These are phyloP conservation scores for Sinhomidia bicolor DNA, from an alignment of 2,888 invertebrate genomes.

Conservation along the genomic window DNA sequence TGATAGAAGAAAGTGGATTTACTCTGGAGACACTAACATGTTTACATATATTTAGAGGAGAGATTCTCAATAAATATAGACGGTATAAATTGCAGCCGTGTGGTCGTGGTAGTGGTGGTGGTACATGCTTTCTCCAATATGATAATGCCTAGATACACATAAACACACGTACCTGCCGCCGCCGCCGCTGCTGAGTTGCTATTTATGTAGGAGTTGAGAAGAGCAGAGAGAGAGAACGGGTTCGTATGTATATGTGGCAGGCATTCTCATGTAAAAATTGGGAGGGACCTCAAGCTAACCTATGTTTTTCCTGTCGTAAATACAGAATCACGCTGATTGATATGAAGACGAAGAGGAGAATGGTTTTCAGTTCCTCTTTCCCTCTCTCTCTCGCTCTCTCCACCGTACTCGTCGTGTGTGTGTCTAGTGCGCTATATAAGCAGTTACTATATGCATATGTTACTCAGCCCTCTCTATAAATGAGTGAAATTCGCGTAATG, in stretches of 20 bases:
- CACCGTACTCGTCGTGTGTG: not conserved
- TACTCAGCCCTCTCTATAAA: not conserved
- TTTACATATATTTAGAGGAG: not conserved
- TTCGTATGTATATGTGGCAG: slow-evolving; percentile 1
- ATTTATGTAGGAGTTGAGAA: too few species aligned
- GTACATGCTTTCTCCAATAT: too few species aligned
- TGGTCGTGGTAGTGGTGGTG: too few species aligned
- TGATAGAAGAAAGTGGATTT: slow-evolving; percentile 17
- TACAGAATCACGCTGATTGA: slow-evolving; percentile 7
- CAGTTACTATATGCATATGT: not conserved
- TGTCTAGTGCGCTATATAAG: not conserved
- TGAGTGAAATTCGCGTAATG: slow-evolving; percentile 35
- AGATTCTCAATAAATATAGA: not conserved
- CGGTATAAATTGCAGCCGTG: not conserved
- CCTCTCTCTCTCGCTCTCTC: too few species aligned
- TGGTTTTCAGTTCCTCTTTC: not conserved
- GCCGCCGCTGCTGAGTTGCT: too few species aligned
- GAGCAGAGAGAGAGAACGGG: not conserved
- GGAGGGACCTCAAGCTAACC: slow-evolving; percentile 54
- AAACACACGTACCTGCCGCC: too few species aligned
- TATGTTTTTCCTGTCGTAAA: slow-evolving; percentile 36
- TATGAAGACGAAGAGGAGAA: not conserved
- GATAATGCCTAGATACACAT: not conserved
- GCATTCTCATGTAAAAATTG: slow-evolving; percentile 59
- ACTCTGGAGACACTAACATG: not conserved